Base-by-base conservation (phyloP, 2,888 invertebrate species). In the Drosophila limbata region DNA sequence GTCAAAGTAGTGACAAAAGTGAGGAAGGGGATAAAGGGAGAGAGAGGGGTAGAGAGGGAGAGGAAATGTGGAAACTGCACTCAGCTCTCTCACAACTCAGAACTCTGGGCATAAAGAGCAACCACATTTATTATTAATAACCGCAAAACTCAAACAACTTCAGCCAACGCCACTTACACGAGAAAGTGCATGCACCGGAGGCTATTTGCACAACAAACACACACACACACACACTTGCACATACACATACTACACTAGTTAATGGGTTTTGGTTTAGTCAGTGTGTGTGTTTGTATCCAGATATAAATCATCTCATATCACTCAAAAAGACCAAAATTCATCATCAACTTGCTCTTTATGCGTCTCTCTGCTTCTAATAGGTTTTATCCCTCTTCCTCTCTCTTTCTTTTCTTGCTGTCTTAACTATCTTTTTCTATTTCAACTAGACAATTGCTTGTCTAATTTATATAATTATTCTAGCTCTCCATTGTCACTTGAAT, bases 61-160 rank as follows among this genome's bases (percentile, higher is more conserved):
- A n/a, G n/a, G n/a, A n/a, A n/a, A n/a, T n/a, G n/a, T n/a, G n/a
- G 13, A 2, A 25, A 64, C 33, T 62, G 74, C 74, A 62, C 52
- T 63, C 50, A 42, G 13, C 63, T 28, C 57, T 42, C 61, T 61
- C 62, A 50, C 25, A 25, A 25, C 59, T 50, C 60, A 56, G 72
- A 64, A 67, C 48, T 70, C 67, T n/a, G 35, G 35, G 56, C 72
- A 77, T 80, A 77, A 81, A 81, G 80, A 66, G 74, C 81, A 88
- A 73, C 79, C 79, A 81, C 84, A 90, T 90, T 90, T 90, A 90
- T 89, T 90, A 90, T 89, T 90, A 90, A 90, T 89, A 90, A 80
- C 80, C 86, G 73, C 84, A 86, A 77, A 77, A 76, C 71, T 84
- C 87, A 75, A 83, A 77, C 79, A 81, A 77, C 86, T 83, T 78